These are phyloP conservation scores for Phrynosoma blainvillii DNA, from an alignment of 2,113 vertebrate genomes.

Conservation along the genomic window DNA sequence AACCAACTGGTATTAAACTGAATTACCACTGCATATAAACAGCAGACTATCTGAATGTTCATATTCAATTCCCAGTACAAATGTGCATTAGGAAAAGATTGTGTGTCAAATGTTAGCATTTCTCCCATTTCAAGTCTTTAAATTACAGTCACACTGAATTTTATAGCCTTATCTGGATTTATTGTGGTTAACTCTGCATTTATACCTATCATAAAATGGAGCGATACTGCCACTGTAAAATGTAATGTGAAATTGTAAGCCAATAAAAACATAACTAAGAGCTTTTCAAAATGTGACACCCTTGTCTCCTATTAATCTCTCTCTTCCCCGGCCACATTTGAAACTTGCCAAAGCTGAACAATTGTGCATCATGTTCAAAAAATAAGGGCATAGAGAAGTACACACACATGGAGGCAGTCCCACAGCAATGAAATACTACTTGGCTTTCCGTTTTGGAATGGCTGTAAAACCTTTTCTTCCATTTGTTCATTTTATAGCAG, in stretches of 20 bases:
- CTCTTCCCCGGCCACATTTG: background rate
- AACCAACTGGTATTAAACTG: background rate
- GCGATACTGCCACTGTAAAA: slow-evolving; percentile 62
- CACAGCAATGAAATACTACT: background rate
- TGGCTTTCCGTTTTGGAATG: background rate
- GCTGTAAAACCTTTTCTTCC: background rate
- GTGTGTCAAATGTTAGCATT: slow-evolving; percentile 10
- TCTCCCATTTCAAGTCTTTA: slow-evolving; percentile 36
- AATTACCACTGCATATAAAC: background rate
- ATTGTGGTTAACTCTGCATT: slow-evolving; percentile 60
- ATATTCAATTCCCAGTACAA: background rate
- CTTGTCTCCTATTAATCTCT: background rate
- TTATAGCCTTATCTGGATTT: slow-evolving; percentile 66
- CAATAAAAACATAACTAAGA: slow-evolving; percentile 56
- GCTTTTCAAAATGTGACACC: slow-evolving; percentile 43
- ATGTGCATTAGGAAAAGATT: background rate
- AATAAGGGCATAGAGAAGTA: background rate
- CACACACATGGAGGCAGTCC: too few relatives aligned
- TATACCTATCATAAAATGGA: slow-evolving; percentile 54
- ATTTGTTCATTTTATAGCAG: background rate
- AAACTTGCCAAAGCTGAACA: background rate
- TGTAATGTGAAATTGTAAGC: slow-evolving; percentile 43
- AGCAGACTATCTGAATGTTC: background rate
- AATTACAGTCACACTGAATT: slow-evolving; percentile 54
- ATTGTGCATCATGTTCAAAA: background rate